phyloP scores from a whole-genome alignment of 2,797 vertebrate species.

The Melanotaenia parkinsoni region DNA sequence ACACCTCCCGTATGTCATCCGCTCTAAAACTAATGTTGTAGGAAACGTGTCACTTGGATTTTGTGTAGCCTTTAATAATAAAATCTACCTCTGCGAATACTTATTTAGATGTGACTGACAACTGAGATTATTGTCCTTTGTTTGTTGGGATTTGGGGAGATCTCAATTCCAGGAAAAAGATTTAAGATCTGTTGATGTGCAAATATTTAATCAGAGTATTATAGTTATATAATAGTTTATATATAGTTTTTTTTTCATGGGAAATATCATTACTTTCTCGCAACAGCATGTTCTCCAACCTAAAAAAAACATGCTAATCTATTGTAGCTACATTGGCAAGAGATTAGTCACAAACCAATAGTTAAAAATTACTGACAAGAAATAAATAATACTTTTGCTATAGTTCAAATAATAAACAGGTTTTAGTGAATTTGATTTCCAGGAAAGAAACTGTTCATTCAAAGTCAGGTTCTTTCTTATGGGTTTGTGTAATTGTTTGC shows the following conservation, averaged over 20 bases:
- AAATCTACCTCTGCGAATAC: background rate
- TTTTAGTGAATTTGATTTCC: background rate
- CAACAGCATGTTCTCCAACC: background rate
- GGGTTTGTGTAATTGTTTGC: conserved; percentile 17
- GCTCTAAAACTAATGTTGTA: background rate
- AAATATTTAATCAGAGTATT: background rate
- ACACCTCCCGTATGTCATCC: conserved; percentile 79
- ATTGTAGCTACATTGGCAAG: background rate
- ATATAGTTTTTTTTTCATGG: background rate
- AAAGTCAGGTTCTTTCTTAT: background rate
- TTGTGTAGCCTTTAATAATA: background rate
- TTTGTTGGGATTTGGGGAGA: background rate
- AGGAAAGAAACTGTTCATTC: background rate
- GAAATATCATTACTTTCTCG: background rate
- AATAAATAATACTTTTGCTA: background rate
- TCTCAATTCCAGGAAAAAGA: background rate
- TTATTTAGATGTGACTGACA: background rate
- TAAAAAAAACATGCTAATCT: background rate
- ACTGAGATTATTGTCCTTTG: background rate
- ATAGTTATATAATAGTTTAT: background rate
- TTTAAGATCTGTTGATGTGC: background rate
- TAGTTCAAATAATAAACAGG: background rate
- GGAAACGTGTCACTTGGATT: background rate
- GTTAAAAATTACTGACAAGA: background rate
- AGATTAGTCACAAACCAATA: background rate